Percentiles rank a stretch among this genome's conserved stretches.
These are phyloP conservation scores for Periphyllus acericola DNA, from an alignment of 2,888 invertebrate species.

Conservation along the genomic window DNA sequence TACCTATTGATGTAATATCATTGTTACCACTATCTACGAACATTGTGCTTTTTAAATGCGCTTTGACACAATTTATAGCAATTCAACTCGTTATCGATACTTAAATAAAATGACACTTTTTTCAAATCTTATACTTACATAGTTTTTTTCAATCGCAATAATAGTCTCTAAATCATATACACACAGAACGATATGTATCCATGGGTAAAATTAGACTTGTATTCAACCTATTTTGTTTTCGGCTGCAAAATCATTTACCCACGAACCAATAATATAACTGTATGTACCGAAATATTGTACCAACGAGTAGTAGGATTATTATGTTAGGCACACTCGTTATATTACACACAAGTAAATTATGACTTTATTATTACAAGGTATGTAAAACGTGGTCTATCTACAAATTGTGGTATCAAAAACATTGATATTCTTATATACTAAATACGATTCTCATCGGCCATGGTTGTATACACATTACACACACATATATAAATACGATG, in stretches of 20 bases:
- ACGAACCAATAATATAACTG: background rate
- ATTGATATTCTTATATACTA: background rate
- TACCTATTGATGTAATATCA: no score
- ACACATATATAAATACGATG: background rate
- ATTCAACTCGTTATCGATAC: no score
- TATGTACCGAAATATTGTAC: no score
- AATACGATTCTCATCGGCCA: background rate
- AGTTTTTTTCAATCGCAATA: no score
- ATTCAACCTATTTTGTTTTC: background rate
- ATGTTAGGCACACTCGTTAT: background rate
- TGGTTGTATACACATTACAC: background rate
- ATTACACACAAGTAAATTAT: background rate
- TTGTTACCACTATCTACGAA: no score
- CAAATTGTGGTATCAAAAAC: background rate
- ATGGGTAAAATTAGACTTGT: background rate
- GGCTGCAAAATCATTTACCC: background rate
- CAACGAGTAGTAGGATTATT: background rate
- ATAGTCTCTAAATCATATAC: no score
- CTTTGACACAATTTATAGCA: no score
- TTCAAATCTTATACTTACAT: no score
- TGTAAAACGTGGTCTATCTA: background rate
- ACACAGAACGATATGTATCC: no score
- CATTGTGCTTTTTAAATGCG: no score
- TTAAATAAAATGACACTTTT: no score
- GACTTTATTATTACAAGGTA: background rate